Percentiles rank a stretch among this genome's conserved stretches.
phyloP scores from a whole-genome alignment of 2,113 vertebrate species.

The Psammodynastes pulverulentus region DNA sequence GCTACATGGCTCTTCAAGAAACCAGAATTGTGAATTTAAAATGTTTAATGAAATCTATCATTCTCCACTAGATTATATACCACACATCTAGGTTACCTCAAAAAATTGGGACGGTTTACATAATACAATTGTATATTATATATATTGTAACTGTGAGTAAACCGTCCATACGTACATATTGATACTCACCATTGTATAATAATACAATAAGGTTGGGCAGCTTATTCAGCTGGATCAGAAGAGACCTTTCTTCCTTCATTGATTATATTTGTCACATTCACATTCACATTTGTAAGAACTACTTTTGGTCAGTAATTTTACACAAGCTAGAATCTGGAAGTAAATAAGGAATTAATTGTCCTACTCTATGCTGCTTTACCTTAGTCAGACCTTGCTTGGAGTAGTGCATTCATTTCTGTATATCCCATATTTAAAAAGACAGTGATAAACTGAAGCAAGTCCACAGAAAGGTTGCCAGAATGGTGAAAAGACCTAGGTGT shows the following conservation, averaged over 20 bases:
- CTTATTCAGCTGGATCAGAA: background rate
- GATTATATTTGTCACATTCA: background rate
- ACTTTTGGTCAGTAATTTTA: background rate
- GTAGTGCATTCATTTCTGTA: background rate
- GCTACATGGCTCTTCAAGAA: background rate
- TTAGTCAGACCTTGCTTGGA: background rate
- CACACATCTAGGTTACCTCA: background rate
- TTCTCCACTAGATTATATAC: background rate
- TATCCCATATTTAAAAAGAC: background rate
- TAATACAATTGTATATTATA: background rate
- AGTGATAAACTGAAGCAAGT: background rate
- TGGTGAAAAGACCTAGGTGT: background rate
- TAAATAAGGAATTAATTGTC: background rate
- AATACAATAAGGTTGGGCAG: background rate
- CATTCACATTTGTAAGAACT: background rate
- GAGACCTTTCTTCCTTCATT: background rate
- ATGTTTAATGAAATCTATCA: background rate
- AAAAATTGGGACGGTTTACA: background rate
- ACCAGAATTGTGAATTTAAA: background rate
- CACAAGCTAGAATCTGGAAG: background rate
- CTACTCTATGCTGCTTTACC: background rate
- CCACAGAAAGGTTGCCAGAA: background rate
- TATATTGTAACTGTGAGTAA: background rate
- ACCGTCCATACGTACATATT: background rate
- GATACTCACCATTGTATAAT: background rate